Percentiles rank a stretch among this genome's conserved stretches.
phyloP scores from a whole-genome alignment of 2,113 vertebrate species.

The Procapra przewalskii region DNA sequence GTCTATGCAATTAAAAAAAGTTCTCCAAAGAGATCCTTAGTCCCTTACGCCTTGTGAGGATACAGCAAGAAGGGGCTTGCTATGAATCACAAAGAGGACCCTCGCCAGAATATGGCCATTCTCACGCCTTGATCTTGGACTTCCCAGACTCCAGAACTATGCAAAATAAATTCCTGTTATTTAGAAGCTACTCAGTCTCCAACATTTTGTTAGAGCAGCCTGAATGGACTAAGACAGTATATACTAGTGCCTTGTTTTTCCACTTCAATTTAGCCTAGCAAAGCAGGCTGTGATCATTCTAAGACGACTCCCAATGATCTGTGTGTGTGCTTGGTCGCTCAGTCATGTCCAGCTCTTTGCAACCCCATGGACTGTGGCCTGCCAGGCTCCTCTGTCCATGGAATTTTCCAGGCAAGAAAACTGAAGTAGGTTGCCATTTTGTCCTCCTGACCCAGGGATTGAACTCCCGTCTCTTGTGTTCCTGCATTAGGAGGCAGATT shows the following conservation, averaged over 20 bases:
- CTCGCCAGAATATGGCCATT: background rate
- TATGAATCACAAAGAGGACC: background rate
- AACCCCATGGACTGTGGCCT: background rate
- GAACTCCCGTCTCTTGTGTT: background rate
- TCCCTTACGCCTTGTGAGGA: background rate
- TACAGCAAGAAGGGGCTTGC: background rate
- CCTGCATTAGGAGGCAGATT: background rate
- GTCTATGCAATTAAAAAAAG: background rate
- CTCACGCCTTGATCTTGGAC: background rate
- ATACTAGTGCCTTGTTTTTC: background rate
- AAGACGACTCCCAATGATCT: background rate
- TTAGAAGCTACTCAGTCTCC: background rate
- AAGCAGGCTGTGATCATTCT: background rate
- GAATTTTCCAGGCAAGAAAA: background rate
- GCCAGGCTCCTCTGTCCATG: background rate
- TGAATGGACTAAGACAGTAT: background rate
- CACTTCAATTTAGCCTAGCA: background rate
- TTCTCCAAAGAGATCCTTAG: background rate
- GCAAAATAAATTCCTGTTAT: background rate
- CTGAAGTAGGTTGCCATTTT: background rate
- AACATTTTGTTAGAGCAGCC: background rate
- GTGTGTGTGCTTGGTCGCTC: fast-evolving
- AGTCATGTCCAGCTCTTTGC: background rate
- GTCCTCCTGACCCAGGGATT: background rate
- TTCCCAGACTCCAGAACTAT: background rate